Evolutionary conservation across 2,797 vertebrate species (phyloP).

Genomic region (Urocyon cinereoargenteus): DNA sequence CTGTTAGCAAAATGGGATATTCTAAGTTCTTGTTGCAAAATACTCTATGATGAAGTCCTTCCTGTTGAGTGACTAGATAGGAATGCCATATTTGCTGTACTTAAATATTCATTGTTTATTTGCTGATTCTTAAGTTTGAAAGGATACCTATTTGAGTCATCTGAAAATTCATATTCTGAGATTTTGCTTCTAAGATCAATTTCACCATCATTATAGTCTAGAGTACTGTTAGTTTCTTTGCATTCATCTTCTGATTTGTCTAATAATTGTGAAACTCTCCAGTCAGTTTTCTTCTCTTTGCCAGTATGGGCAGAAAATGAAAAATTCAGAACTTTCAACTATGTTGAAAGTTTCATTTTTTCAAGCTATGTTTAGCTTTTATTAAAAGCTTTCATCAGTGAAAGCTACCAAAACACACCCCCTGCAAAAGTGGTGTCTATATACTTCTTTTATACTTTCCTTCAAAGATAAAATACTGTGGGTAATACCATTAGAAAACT

Average conservation of each 20-base stretch:
- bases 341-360: background rate
- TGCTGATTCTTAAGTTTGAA: constrained; percentile 5
- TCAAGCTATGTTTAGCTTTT: background rate
- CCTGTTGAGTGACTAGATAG: background rate
- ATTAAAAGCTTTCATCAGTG: background rate
- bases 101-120: background rate
- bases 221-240: background rate
- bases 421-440: background rate
- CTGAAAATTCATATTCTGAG: constrained; percentile 5
- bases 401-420: background rate
- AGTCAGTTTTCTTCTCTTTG: background rate
- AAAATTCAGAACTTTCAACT: constrained; percentile 45
- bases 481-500: constrained; percentile 17
- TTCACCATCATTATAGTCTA: background rate
- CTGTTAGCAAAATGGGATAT: background rate
- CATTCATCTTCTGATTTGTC: constrained; percentile 21
- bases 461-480: background rate
- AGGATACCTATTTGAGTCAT: constrained; percentile 30
- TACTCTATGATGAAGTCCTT: constrained; percentile 2
- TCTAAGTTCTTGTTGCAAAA: constrained; percentile 9
- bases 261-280: constrained; percentile 39
- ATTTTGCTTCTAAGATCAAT: constrained; percentile 13
- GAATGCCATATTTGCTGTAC: constrained; percentile 34
- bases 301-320: background rate
- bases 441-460: background rate